Base-by-base conservation (phyloP, 2,113 vertebrate genomes). In the Cynocephalus volans region DNA sequence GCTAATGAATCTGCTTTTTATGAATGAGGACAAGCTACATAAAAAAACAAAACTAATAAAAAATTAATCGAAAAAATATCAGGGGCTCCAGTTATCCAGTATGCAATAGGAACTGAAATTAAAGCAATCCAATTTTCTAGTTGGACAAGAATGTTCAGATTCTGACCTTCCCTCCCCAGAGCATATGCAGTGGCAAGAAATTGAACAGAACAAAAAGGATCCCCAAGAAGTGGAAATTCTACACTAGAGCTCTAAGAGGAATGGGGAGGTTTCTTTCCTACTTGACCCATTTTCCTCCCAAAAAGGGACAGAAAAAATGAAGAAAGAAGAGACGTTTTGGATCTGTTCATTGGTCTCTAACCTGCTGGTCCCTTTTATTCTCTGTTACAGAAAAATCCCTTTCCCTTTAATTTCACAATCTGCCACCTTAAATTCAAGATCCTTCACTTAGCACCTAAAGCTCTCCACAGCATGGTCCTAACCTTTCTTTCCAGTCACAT, bases 91-190 rank as follows among this genome's bases (percentile, higher is more conserved):
- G 48, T 83, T 92, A 77, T 88, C 10, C 64, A 96, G 79, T 41
- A 73, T 5, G 64, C 4, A 94, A 67, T 15, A 72, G 26, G 36
- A 89, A 79, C 36, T 45, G 28, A 88, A 91, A 97, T 84, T 52
- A 69, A 95, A 94, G 64, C 50, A 45, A 94, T 73, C 56, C 70
- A 33, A 21, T 96, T 92, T 65, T 92, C 56, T 50, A 84, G 70
- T 52, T 88, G 41, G 81, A 88, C 60, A 62, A 72, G 31, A 70
- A 93, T 88, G 10, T 84, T 79, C 64, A 92, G 15, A 73, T 62
- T 95, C 45, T 88, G 82, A 94, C 54, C 31, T 65, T 77, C n/a
- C 15, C 9, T 75, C 54, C 11, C 23, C 48, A 88, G 77, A 21
- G 18, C 19, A 72, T 41, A 21, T 64, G 24, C 73, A 67, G 17